Conservation (phyloP, 2,888 invertebrate genomes). For the Stenolophus ochropezus region DNA sequence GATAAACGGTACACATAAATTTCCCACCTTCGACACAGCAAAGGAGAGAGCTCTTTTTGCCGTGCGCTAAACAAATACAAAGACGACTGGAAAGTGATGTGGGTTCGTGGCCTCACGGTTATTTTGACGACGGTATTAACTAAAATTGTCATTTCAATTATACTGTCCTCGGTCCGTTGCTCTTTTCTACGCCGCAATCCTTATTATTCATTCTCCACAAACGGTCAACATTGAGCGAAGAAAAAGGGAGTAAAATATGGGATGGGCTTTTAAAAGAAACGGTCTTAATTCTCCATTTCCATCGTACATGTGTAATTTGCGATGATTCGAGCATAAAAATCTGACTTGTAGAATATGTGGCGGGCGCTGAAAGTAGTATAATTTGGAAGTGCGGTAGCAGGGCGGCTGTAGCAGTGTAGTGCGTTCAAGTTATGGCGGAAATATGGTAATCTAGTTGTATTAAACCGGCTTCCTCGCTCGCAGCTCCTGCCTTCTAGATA, state of each 20-base stretch:
- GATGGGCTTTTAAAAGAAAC: too few relatives aligned
- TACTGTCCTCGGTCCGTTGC: too few relatives aligned
- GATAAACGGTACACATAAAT: conserved; percentile 60
- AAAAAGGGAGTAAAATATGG: too few relatives aligned
- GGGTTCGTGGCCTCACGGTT: conserved; percentile 10
- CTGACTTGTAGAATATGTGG: not conserved
- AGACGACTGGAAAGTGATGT: conserved; percentile 10
- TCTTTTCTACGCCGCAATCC: too few relatives aligned
- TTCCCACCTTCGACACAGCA: conserved; percentile 55
- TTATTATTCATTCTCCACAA: too few relatives aligned
- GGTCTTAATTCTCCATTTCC: too few relatives aligned
- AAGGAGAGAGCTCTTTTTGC: conserved; percentile 40
- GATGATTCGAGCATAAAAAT: conserved; percentile 1
- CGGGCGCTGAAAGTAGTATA: conserved; percentile 61
- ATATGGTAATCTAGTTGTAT: conserved; percentile 67
- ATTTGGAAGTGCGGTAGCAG: conserved; percentile 62
- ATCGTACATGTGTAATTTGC: not conserved
- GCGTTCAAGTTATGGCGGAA: conserved; percentile 67
- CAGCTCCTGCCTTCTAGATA: conserved; percentile 64
- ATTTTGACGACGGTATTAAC: conserved; percentile 39
- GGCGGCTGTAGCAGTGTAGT: conserved; percentile 60
- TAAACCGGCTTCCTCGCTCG: conserved; percentile 65
- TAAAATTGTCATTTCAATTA: conserved; percentile 28
- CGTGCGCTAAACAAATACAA: conserved; percentile 24
- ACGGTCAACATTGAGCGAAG: too few relatives aligned